Evolutionary conservation across 2,888 invertebrate species (phyloP), one percentile per base, ranked within the genome.

Genomic region (Dolichopus griseipennis): DNA sequence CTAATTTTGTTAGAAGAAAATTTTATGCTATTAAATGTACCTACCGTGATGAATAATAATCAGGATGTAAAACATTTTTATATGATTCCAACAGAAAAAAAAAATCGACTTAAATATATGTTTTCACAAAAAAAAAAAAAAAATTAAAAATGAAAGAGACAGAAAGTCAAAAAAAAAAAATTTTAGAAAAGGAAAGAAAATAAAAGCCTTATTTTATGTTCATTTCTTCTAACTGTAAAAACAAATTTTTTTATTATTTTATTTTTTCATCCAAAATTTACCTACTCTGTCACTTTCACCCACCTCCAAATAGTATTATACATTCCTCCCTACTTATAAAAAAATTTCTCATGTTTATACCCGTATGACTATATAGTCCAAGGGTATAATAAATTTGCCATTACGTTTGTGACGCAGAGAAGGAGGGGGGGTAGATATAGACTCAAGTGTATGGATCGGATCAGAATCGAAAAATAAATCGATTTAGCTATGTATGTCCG

Each of bases 1-100:
- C 52, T 52, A 52, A 52, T 52, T 52, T 52, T 52, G 52, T 52
- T 52, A 52, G 52, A 52, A 52, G 52, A 52, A 52, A 52, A 52
- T 52, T 52, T 52, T 52, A 52, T 52, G 52, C 52, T 52, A 52
- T 52, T 52, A 52, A 52, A 52, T 52, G 52, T 52, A 52, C 52
- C 52, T n/a, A 52, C 52, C 52, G 52, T 52, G 52, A 52, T 52
- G 52, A 52, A 52, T 52, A 52, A 52, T 52, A 52, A 52, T 52
- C 52, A 52, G 52, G 52, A 52, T 52, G 52, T 52, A 52, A 52
- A 52, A 52, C 52, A 52, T 52, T 52, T 52, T 52, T 52, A 37
- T 52, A 18, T 52, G 12, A 15, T 52, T 52, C 52, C 1, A 1
- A 52, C 18, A 52, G 6, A 37, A 37, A 37, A 37, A 34, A 43